Base-by-base conservation (phyloP, 2,888 invertebrate genomes). In the Amphipyra tragopoginis region DNA sequence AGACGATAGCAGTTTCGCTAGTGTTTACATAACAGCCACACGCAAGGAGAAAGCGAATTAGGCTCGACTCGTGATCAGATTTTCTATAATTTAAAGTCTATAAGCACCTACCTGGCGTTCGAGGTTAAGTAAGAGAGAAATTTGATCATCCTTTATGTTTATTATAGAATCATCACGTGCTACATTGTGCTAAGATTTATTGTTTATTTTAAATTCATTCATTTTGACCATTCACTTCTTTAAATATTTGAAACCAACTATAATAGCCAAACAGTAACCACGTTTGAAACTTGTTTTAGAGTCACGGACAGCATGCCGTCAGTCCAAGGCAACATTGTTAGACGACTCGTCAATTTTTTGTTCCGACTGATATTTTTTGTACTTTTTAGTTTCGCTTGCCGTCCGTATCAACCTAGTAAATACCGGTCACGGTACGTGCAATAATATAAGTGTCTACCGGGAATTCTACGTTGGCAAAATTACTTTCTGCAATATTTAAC, bases 1-100 rank as follows among this genome's bases (percentile, higher is more conserved):
- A 75, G 74, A 72, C 77, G 80, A 82, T 79, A 77, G 75, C 72
- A 70, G 79, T 84, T 84, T 81, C 80, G 78, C 65, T 78, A 75
- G 61, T 79, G 80, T 80, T 86, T 86, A 83, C 82, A 83, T 86
- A 86, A 86, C 72, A 72, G 69, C 66, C 81, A 80, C 74, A 79
- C 77, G 79, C 75, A 72, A 57, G 74, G 83, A 80, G 85, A 84
- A 85, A 84, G 84, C 79, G 79, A 82, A 73, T 74, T 68, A 65
- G 75, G 77, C 52, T 52, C 66, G 45, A 70, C 69, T 80, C 75
- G 77, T 80, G 82, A 81, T 81, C 74, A 75, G 75, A 79, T 81
- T 82, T 80, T 80, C 68, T 82, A 77, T 77, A 81, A 76, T 70
- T 61, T 75, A 68, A 72, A 78, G 66, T 79, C 80, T 78, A 81